Percentiles rank a stretch among this genome's conserved stretches.
Evolutionary conservation across 1,140 invertebrate genomes (phyloP).

Genomic region (Orussus abietinus): DNA sequence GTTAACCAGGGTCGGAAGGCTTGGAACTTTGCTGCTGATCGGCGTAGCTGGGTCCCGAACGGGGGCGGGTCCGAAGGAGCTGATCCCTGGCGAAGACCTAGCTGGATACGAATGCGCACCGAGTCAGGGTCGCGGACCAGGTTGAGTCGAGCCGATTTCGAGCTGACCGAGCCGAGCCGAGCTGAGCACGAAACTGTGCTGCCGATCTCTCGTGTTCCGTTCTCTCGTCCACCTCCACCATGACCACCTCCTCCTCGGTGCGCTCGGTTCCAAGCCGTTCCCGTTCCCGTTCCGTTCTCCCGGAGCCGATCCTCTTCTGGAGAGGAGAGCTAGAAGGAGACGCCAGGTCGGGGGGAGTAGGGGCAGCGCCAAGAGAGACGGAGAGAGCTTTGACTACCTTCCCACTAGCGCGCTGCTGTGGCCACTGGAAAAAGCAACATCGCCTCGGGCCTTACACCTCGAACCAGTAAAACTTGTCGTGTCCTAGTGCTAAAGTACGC

Average conservation of each 20-base stretch:
- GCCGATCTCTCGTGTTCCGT: slow-evolving; percentile 45
- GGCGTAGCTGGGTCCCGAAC: too few relatives aligned
- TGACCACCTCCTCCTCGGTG: slow-evolving; percentile 29
- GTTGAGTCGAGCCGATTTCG: slow-evolving; percentile 14
- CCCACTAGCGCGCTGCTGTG: slow-evolving; percentile 29
- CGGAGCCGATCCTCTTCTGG: slow-evolving; percentile 27
- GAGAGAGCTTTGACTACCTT: slow-evolving; percentile 33
- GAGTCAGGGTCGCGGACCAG: slow-evolving; percentile 31
- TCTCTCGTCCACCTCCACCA: slow-evolving; percentile 29
- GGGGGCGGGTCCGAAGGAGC: too few relatives aligned
- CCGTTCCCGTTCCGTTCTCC: neutral
- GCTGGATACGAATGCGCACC: too few relatives aligned
- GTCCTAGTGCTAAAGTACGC: slow-evolving; percentile 33
- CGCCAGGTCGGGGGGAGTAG: slow-evolving; percentile 16
- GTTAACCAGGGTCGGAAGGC: too few relatives aligned
- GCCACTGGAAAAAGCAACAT: slow-evolving; percentile 43
- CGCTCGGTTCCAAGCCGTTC: slow-evolving; percentile 26
- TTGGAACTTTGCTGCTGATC: too few relatives aligned
- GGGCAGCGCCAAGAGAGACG: slow-evolving; percentile 13
- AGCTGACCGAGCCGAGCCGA: slow-evolving; percentile 24
- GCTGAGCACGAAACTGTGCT: slow-evolving; percentile 45
- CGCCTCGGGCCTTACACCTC: slow-evolving; percentile 48
- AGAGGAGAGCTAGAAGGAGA: slow-evolving; percentile 16
- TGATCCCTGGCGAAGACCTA: too few relatives aligned
- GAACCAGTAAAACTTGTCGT: slow-evolving; percentile 53